Evolutionary conservation across 2,797 vertebrate genomes (phyloP), one percentile per base, ranked within the genome.

Genomic region (Salmo trutta): DNA sequence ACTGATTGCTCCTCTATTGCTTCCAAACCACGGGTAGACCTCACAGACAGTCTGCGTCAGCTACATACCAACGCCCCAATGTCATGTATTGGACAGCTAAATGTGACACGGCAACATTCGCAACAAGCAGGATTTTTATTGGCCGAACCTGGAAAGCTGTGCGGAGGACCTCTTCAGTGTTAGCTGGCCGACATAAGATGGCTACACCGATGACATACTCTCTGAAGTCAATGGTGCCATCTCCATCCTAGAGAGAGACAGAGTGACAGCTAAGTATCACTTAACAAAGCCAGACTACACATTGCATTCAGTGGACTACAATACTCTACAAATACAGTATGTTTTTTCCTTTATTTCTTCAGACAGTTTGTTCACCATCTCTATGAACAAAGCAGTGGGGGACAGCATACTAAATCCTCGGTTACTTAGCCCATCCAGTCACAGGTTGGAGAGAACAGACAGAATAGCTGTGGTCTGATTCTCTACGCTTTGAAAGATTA

Each of bases 161-260:
- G 76, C 77, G 93, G 79, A 99, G 96, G 64, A 97, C 97, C 3
- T 97, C 97, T 51, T 98, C 96, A 0, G 97, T 98, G 92, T 98
- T 99, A 19, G 97, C 96, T 36, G 98, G 98, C 82, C 95, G 95
- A 89, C 98, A 99, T 70, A 99, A 85, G 80, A 99, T 94, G 52
- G 95, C 96, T 88, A 99, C 93, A n/a, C 98, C 98, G 29, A 99
- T 99, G 2, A 99, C 97, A 31, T 99, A 99, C 88, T 99, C 98
- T 88, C 98, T 95, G 93, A 99, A 99, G 92, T 99, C 98, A 1
- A 99, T 97, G 81, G 96, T 97, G 87, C 97, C 97, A 29, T 99
- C 97, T 16, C 94, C 92, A 31, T 99, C 93, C 98, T 99, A 76
- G 66, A 80, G 5, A 70, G 51, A 29, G 53, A 74, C 29, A 79